These are phyloP conservation scores for Carassius gibelio DNA, from an alignment of 2,113 vertebrate species.

Conservation along the genomic window DNA sequence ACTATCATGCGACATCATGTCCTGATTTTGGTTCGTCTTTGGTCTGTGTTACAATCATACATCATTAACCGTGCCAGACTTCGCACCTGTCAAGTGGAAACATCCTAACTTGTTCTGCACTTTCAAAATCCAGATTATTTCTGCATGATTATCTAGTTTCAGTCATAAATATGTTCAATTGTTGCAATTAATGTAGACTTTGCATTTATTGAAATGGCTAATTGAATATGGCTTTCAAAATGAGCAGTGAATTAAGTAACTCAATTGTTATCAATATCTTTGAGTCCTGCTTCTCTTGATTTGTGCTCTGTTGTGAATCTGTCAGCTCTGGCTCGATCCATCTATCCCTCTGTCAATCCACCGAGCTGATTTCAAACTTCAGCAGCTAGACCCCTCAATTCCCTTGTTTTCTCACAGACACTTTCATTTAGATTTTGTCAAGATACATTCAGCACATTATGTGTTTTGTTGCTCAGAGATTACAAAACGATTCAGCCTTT, in stretches of 20 bases:
- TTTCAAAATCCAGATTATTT: too few relatives aligned
- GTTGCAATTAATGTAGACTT: too few relatives aligned
- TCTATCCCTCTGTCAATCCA: constrained; percentile 62
- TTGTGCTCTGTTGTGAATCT: constrained; percentile 58
- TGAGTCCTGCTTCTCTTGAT: constrained; percentile 60
- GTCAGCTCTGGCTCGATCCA: constrained; percentile 60
- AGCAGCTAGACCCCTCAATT: constrained; percentile 53
- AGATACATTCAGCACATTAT: constrained; percentile 72
- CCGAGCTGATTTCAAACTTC: constrained; percentile 51
- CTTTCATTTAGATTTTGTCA: constrained; percentile 81
- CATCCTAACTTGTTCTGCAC: too few relatives aligned
- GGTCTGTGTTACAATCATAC: too few relatives aligned
- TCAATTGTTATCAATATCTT: constrained; percentile 60
- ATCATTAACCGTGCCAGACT: too few relatives aligned
- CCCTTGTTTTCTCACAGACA: constrained; percentile 67
- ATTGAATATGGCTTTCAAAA: too few relatives aligned
- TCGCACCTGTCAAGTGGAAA: too few relatives aligned
- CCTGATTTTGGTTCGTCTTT: too few relatives aligned
- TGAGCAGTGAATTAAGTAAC: neutral
- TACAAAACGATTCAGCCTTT: neutral
- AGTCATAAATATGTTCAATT: too few relatives aligned
- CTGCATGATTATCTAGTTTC: too few relatives aligned
- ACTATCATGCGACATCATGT: too few relatives aligned
- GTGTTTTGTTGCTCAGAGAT: constrained; percentile 68
- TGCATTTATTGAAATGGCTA: too few relatives aligned